Conservation (phyloP, 1,140 invertebrate species). For the Drosophila baimaii region DNA sequence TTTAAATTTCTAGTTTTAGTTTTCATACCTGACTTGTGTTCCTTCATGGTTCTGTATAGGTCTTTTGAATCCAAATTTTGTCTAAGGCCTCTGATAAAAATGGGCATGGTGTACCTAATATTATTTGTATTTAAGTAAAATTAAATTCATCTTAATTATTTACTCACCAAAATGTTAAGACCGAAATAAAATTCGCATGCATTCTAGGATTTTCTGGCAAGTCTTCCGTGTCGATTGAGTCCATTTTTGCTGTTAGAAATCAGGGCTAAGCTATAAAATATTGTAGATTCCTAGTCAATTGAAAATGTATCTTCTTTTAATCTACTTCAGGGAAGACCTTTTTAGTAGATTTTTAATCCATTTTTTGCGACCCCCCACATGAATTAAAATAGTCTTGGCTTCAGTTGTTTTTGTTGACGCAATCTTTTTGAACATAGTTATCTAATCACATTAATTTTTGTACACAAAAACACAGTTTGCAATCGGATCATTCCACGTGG, state of each 20-base stretch:
- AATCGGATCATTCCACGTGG: background rate
- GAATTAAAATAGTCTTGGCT: background rate
- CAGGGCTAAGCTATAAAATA: background rate
- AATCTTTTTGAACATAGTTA: background rate
- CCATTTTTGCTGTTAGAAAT: slow-evolving; percentile 40
- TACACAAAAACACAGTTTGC: background rate
- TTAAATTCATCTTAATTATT: background rate
- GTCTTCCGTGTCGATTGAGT: slow-evolving; percentile 70
- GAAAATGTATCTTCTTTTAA: background rate
- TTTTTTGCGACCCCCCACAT: no score
- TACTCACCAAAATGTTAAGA: slow-evolving; percentile 75
- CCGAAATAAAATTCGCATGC: slow-evolving; percentile 65
- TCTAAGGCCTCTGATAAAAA: slow-evolving; percentile 85
- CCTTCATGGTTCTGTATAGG: slow-evolving; percentile 86
- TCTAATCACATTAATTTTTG: background rate
- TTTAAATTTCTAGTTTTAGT: background rate
- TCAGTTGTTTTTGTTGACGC: background rate
- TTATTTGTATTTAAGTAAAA: background rate
- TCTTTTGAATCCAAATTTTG: slow-evolving; percentile 85
- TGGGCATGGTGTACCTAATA: slow-evolving; percentile 85
- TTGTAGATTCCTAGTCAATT: background rate
- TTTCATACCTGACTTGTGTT: slow-evolving; percentile 85
- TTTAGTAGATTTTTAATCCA: background rate
- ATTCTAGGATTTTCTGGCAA: slow-evolving; percentile 76
- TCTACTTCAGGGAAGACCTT: background rate